Base-by-base conservation (phyloP, 2,113 vertebrate species). In the Tretioscincus oriximinensis region DNA sequence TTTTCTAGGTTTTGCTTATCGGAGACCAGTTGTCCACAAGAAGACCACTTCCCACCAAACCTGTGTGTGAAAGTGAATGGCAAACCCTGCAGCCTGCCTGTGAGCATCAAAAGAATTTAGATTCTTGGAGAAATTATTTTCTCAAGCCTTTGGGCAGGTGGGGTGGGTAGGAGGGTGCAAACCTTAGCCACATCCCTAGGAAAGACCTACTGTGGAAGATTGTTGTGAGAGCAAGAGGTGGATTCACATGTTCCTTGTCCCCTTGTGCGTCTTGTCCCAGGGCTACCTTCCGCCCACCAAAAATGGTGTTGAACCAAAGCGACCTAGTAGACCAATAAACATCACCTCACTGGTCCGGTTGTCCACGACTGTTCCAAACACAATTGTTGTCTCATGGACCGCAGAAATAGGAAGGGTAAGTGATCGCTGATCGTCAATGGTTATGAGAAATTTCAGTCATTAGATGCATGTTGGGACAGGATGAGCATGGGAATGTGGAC, bases 271-370 rank as follows among this genome's bases (percentile, higher is more conserved):
- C 87, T 29, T 7, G 49, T 89, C 88, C 83, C 74, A 99, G 98
- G 98, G 98, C 90, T 99, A 99, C 89, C 98, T 99, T 95, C 98
- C 98, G 93, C 98, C 98, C 93, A 99, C 98, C 96, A 99, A 99
- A 97, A 99, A 99, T 61, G 98, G 98, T 74, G 98, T 99, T 5
- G 98, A 99, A 96, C 98, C 98, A 94, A 99, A 99, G 96, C 97
- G 98, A 93, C 98, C 98, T 84, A 99, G 98, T 94, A 94, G 98
- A 94, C 97, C 98, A 92, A 99, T 99, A 94, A 99, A 99, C 93
- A 99, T 99, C 96, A 99, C 98, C 95, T 99, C 98, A 92, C 95
- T 99, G 87, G 96, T 99, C 88, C 95, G 98, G 78, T 89, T 99
- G 86, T 99, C 98, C 85, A 99, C 98, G 78, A 99, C 98, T 29